Evolutionary conservation across 2,888 invertebrate genomes (phyloP), one percentile per base, ranked within the genome.

Genomic region (Melipona beecheii): DNA sequence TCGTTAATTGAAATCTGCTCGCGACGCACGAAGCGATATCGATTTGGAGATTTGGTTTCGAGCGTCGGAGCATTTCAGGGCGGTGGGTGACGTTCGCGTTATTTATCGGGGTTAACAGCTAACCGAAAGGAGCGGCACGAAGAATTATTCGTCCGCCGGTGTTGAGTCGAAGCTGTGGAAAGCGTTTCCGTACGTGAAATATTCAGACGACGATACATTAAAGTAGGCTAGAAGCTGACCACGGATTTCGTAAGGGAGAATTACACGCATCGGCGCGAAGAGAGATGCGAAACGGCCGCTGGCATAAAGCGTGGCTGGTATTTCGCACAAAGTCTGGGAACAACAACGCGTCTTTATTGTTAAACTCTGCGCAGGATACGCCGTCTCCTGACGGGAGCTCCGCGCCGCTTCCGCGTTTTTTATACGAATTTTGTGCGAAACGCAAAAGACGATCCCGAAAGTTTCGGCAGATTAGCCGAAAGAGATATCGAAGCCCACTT

Each of bases 51-150:
- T 36, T 36, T 56, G 75, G 73, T 75, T 84, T 74, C 83, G 56
- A 19, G 15, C 50, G 13, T 21, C 21, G 50, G 56, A 75, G 79
- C 75, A 64, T 72, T 79, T 84, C 69, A 84, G 52, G 56, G 19
- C 21, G 56, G 27, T 31, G 5, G 36, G 9, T 19, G 43, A 52
- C 52, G 43, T 15, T 50, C 49, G 49, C 21, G 21, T 31, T 31
- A 54, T 72, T 78, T 69, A 49, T 31, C 13, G n/a, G 27, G 36
- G 19, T 24, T 52, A 71, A 66, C 68, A 49, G 58, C 69, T 71
- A 65, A 58, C 49, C 58, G 60, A 31, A n/a, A 71, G 70, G 64
- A 19, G 65, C 13, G n/a, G 15, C 68, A 2, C 5, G 31, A 56
- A n/a, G 62, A 64, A 71, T 82, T 77, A 60, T 82, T 75, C 73